A percentile compares a stretch with the other conserved stretches of the same genome.
Conservation (phyloP, 2,888 invertebrate genomes). For the Melanotus villosus region DNA sequence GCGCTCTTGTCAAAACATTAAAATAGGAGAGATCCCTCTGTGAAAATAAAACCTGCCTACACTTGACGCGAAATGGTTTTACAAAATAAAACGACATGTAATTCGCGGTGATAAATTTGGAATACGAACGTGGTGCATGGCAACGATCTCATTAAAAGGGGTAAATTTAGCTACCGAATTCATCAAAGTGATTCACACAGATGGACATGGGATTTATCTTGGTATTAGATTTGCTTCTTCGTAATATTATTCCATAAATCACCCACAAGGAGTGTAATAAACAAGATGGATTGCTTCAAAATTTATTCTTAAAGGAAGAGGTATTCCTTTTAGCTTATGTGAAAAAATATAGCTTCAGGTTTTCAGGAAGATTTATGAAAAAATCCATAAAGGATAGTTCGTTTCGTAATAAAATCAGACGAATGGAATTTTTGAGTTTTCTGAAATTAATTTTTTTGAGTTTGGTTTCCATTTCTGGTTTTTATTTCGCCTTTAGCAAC, state of each 20-base stretch:
- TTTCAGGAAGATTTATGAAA: no score
- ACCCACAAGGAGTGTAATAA: no score
- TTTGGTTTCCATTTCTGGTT: no score
- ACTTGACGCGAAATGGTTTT: constrained; percentile 6
- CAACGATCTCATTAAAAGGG: constrained; percentile 36
- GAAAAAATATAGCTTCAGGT: no score
- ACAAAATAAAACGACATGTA: constrained; percentile 3
- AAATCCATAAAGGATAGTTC: no score
- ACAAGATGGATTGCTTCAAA: no score
- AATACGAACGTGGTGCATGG: constrained; percentile 11
- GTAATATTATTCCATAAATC: constrained; percentile 7
- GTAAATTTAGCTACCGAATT: constrained; percentile 34
- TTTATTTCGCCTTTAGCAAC: no score
- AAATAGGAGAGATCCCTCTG: not conserved
- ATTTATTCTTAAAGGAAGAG: no score
- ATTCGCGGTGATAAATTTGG: constrained; percentile 23
- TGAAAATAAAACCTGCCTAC: constrained; percentile 1
- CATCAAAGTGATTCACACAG: constrained; percentile 31
- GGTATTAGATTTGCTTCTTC: constrained; percentile 1
- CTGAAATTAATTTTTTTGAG: no score
- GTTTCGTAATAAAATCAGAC: no score
- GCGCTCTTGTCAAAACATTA: not conserved
- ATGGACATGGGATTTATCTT: constrained; percentile 15
- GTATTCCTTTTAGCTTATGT: no score
- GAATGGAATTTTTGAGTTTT: no score